A percentile compares a stretch with the other conserved stretches of the same genome.
Conservation (phyloP, 2,113 vertebrate genomes). For the Thalassoma bifasciatum region DNA sequence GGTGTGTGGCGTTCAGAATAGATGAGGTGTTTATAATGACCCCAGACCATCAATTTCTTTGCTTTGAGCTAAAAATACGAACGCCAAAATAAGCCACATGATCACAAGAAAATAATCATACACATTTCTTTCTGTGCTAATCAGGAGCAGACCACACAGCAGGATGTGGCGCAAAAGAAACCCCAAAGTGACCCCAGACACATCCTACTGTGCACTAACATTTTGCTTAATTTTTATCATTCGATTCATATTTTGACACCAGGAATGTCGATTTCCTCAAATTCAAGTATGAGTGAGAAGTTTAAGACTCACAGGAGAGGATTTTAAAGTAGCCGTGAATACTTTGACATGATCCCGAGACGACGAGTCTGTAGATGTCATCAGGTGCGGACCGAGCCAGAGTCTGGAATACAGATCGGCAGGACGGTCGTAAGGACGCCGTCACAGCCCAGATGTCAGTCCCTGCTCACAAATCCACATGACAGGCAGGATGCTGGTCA, state of each 20-base stretch:
- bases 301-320: constrained; percentile 41
- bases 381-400: constrained; percentile 62
- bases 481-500: constrained; percentile 54
- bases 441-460: constrained; percentile 50
- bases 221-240: constrained; percentile 3
- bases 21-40: constrained; percentile 49
- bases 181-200: neutral
- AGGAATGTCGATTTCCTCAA: neutral
- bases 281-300: constrained; percentile 33
- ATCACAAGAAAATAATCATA: constrained; percentile 26
- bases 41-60: constrained; percentile 40
- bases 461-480: constrained; percentile 67
- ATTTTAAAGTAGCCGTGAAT: constrained; percentile 45
- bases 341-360: constrained; percentile 61
- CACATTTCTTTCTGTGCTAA: constrained; percentile 33
- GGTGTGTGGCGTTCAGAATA: constrained; percentile 60
- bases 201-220: neutral
- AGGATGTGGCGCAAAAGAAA: constrained; percentile 35
- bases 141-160: constrained; percentile 64
- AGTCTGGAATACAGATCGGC: constrained; percentile 78
- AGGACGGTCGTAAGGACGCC: constrained; percentile 33
- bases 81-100: constrained; percentile 25
- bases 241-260: neutral
- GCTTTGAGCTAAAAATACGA: constrained; percentile 4
- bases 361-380: constrained; percentile 76